Evolutionary conservation across 2,888 invertebrate species (phyloP).

Genomic region (Galeopsomyia nigrocyanea): DNA sequence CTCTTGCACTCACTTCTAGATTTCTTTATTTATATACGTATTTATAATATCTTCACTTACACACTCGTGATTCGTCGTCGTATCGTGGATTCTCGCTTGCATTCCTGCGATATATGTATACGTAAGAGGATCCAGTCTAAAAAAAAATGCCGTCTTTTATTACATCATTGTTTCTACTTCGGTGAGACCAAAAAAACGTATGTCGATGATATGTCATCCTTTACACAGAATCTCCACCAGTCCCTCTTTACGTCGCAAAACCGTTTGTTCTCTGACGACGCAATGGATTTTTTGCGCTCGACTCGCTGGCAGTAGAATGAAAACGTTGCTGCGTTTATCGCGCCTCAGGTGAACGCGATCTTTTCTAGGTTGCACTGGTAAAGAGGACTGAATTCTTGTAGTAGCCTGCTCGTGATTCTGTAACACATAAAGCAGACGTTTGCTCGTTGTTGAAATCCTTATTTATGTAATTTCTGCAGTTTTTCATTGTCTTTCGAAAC

Average conservation of each 20-base stretch:
- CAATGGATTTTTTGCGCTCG: conserved; percentile 32
- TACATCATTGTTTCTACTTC: too few relatives aligned
- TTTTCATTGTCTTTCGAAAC: too few relatives aligned
- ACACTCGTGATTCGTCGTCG: too few relatives aligned
- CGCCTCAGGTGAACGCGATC: conserved; percentile 54
- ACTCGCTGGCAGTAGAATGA: conserved; percentile 43
- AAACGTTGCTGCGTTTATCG: conserved; percentile 47
- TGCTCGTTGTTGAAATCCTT: background rate
- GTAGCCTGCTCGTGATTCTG: conserved; percentile 75
- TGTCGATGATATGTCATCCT: conserved; percentile 50
- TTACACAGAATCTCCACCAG: conserved; percentile 1
- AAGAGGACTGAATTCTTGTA: conserved; percentile 93
- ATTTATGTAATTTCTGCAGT: too few relatives aligned
- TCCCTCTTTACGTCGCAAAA: conserved; percentile 14
- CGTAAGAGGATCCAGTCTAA: conserved; percentile 5
- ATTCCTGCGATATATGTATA: background rate
- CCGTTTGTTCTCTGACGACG: background rate
- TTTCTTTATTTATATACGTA: conserved; percentile 48
- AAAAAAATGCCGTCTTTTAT: background rate
- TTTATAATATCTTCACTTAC: conserved; percentile 48
- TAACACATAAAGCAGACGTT: conserved; percentile 56
- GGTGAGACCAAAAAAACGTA: conserved; percentile 8
- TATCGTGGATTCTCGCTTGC: too few relatives aligned
- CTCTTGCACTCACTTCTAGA: conserved; percentile 5
- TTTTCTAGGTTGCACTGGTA: conserved; percentile 83